Conservation (phyloP, 1,140 invertebrate genomes). For the Antheraea mylitta region DNA sequence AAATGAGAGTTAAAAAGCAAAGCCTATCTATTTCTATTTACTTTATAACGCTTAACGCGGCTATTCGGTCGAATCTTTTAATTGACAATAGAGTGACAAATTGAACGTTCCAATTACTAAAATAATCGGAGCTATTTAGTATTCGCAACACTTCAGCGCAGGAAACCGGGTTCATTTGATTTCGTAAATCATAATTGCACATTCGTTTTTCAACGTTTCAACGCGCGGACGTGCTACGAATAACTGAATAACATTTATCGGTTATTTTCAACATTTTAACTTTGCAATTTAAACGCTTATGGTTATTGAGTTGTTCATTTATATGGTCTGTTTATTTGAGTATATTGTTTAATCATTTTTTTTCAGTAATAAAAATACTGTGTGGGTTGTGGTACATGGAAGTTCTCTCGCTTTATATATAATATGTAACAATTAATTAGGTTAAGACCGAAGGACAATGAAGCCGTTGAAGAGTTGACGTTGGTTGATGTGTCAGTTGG, state of each 20-base stretch:
- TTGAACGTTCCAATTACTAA: background rate
- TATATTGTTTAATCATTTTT: background rate
- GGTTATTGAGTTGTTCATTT: background rate
- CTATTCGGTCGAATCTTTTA: background rate
- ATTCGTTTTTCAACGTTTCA: background rate
- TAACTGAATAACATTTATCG: background rate
- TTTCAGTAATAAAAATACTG: no score
- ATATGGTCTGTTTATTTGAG: background rate
- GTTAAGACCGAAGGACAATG: no score
- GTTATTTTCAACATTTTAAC: background rate
- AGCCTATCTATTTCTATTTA: no score
- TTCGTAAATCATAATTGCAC: slow-evolving; percentile 4
- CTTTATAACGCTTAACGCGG: no score
- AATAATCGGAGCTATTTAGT: slow-evolving; percentile 3
- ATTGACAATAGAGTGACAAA: background rate
- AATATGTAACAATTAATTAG: no score
- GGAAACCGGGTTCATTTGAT: background rate
- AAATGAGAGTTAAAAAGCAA: no score
- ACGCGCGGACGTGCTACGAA: background rate
- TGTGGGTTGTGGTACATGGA: no score
- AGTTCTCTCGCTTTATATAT: no score
- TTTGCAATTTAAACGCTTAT: background rate
- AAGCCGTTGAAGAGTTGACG: no score
- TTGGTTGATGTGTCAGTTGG: no score
- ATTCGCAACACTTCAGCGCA: background rate